Percentiles rank a stretch among this genome's conserved stretches.
Conservation (phyloP, 2,797 vertebrate genomes). For the Halcyon leucocephala region DNA sequence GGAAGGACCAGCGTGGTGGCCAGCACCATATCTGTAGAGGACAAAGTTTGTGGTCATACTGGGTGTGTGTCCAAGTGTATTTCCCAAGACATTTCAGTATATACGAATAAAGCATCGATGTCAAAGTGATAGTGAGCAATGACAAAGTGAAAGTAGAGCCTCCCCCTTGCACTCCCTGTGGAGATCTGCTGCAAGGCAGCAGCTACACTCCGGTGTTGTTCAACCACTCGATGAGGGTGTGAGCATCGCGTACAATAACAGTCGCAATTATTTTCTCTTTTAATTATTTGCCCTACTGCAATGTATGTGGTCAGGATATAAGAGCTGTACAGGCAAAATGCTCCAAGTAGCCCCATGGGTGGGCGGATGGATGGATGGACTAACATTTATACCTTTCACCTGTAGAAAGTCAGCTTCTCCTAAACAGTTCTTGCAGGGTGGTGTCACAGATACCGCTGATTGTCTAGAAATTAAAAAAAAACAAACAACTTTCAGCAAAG, state of each 20-base stretch:
- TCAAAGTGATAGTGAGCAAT: not conserved
- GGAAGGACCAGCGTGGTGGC: not conserved
- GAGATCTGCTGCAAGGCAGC: not conserved
- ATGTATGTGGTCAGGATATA: not conserved
- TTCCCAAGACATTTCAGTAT: not conserved
- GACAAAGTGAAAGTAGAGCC: not conserved
- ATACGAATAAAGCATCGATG: not conserved
- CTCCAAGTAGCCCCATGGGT: not conserved
- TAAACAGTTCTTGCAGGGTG: not conserved
- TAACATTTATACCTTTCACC: not conserved
- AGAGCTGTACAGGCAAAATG: not conserved
- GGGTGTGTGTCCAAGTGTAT: fast-evolving
- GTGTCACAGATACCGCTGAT: not conserved
- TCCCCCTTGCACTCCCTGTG: not conserved
- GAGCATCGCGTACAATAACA: not conserved
- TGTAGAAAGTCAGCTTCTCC: not conserved
- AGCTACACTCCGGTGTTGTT: not conserved
- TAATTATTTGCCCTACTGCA: not conserved
- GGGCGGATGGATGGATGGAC: not conserved
- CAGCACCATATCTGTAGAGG: fast-evolving
- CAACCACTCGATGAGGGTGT: fast-evolving
- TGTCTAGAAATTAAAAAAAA: not conserved
- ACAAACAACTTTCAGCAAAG: not conserved
- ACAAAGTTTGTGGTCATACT: not conserved
- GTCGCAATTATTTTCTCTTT: not conserved